A percentile compares a stretch with the other conserved stretches of the same genome.
Evolutionary conservation across 2,113 vertebrate species (phyloP).

Genomic region (Sphyrna mokarran): DNA sequence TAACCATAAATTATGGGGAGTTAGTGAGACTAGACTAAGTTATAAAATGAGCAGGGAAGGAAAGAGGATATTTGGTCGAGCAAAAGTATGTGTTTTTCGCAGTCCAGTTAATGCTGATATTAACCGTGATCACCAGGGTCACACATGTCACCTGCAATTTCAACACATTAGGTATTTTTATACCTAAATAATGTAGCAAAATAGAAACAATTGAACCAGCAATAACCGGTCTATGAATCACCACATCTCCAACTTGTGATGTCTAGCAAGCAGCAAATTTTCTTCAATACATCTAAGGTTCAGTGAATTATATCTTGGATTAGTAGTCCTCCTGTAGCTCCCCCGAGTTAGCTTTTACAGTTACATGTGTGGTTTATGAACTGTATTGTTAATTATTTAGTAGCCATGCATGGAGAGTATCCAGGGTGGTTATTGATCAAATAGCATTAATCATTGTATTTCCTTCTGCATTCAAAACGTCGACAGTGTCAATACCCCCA

Average conservation of each 20-base stretch:
- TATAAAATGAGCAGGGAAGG: not conserved
- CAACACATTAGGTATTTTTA: not conserved
- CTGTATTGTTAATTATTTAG: not conserved
- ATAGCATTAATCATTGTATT: not conserved
- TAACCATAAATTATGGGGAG: not conserved
- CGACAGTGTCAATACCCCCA: not conserved
- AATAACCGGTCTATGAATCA: not conserved
- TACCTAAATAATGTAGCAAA: not conserved
- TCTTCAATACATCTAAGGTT: not conserved
- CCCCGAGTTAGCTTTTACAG: not conserved
- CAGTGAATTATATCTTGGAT: not conserved
- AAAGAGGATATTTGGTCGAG: not conserved
- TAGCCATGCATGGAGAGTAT: not conserved
- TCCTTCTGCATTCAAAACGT: not conserved
- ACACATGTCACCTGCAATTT: not conserved
- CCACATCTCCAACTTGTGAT: not conserved
- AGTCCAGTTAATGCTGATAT: not conserved
- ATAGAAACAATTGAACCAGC: not conserved
- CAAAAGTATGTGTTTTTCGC: not conserved
- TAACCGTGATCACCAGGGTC: not conserved
- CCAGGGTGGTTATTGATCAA: not conserved
- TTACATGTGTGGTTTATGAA: not conserved
- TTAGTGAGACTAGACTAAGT: not conserved
- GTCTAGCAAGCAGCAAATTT: not conserved
- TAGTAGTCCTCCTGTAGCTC: not conserved